Percentiles rank a stretch among this genome's conserved stretches.
Conservation (phyloP, 2,888 invertebrate species). For the Ptychoptera albimana region DNA sequence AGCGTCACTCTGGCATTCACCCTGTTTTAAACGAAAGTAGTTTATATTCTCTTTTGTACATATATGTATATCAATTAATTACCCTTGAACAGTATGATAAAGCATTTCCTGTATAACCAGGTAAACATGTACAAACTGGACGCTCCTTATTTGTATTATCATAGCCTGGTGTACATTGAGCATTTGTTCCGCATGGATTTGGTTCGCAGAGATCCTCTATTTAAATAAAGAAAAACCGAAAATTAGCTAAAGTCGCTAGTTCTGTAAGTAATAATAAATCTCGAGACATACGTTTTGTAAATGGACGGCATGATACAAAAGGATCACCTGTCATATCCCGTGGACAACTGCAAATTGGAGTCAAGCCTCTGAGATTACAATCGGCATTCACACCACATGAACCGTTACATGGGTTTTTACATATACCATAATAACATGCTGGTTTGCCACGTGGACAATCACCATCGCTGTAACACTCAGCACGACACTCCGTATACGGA, state of each 20-base stretch:
- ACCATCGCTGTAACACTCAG: constrained; percentile 63
- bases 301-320: constrained; percentile 64
- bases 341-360: constrained; percentile 75
- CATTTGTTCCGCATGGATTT: constrained; percentile 63
- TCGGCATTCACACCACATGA: constrained; percentile 68
- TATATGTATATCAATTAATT: not conserved
- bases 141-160: constrained; percentile 67
- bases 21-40: constrained; percentile 30
- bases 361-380: constrained; percentile 60
- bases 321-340: constrained; percentile 79
- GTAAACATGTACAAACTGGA: constrained; percentile 70
- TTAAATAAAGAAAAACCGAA: constrained; percentile 9
- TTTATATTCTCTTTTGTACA: not conserved
- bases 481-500: constrained; percentile 55
- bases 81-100: constrained; percentile 40
- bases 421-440: constrained; percentile 66
- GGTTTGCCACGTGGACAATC: constrained; percentile 66
- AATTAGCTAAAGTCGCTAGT: not conserved
- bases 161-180: constrained; percentile 60
- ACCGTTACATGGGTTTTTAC: constrained; percentile 68
- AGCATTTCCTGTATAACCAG: constrained; percentile 65
- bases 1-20: constrained; percentile 61
- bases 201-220: constrained; percentile 69
- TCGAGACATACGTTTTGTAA: constrained; percentile 46
- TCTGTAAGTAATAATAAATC: not conserved